These are phyloP conservation scores for Megaptera novaeangliae DNA, from an alignment of 2,113 vertebrate genomes.

Conservation along the genomic window DNA sequence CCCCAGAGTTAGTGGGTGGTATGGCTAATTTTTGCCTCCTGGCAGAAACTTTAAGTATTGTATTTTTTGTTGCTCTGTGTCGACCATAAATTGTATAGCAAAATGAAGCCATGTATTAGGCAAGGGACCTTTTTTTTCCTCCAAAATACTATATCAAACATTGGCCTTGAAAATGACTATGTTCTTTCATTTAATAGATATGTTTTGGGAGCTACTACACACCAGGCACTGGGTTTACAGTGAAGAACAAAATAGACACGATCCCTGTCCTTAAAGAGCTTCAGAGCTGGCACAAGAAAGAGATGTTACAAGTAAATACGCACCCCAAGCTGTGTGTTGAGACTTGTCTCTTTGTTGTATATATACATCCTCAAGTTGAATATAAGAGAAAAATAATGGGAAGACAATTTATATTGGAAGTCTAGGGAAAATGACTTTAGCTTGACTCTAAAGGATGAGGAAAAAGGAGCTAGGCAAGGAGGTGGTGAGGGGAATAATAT, in stretches of 20 bases:
- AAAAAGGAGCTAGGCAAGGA: neutral
- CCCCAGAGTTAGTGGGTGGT: neutral
- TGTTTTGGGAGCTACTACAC: neutral
- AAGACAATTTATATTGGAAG: neutral
- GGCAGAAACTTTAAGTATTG: neutral
- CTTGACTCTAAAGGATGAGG: neutral
- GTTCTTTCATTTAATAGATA: neutral
- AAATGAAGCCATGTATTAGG: neutral
- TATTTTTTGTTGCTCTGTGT: neutral
- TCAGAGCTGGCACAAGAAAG: neutral
- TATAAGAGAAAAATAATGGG: neutral
- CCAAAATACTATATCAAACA: neutral
- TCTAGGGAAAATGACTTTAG: neutral
- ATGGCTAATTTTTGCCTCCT: constrained; percentile 33
- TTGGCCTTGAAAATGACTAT: neutral
- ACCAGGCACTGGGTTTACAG: neutral
- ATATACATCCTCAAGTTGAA: neutral
- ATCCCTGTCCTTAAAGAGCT: neutral
- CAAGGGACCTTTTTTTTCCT: neutral
- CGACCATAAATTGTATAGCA: neutral
- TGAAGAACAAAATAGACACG: neutral
- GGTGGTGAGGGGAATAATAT: neutral
- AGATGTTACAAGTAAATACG: neutral
- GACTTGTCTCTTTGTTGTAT: neutral
- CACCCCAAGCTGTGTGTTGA: neutral